phyloP scores from a whole-genome alignment of 2,113 vertebrate genomes.

The Rhadina sibilatrix region DNA sequence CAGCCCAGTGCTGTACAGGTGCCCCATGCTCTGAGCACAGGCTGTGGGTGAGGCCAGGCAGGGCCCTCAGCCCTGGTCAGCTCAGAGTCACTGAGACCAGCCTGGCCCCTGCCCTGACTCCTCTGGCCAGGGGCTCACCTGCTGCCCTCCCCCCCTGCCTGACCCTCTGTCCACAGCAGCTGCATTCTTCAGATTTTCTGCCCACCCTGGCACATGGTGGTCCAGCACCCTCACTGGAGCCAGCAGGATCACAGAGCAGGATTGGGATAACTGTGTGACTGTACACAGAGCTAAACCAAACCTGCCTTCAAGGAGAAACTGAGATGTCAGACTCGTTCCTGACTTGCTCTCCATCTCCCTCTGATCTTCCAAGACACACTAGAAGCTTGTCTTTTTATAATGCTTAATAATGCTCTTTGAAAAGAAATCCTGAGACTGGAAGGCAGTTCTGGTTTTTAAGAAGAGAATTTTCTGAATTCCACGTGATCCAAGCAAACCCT shows the following conservation, averaged over 20 bases:
- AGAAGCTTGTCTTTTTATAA: neutral
- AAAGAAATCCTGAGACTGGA: neutral
- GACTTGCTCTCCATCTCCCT: neutral
- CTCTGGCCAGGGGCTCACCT: neutral
- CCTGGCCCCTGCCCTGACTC: accelerated
- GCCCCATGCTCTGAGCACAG: neutral
- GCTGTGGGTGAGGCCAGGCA: neutral
- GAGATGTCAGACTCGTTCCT: neutral
- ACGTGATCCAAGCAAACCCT: neutral
- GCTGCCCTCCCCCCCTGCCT: neutral
- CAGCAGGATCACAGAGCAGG: neutral
- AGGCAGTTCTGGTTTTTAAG: neutral
- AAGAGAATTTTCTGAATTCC: neutral
- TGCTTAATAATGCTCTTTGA: neutral
- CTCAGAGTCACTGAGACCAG: neutral
- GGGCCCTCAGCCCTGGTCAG: accelerated
- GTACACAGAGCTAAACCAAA: neutral
- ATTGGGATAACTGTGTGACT: neutral
- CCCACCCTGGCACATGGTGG: neutral
- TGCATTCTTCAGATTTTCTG: slow-evolving; percentile 9
- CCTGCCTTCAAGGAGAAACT: neutral
- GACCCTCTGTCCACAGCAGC: neutral
- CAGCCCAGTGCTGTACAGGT: neutral
- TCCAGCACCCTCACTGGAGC: accelerated
- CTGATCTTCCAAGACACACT: neutral